Conservation (phyloP, 2,888 invertebrate genomes). For the Latrodectus elegans region DNA sequence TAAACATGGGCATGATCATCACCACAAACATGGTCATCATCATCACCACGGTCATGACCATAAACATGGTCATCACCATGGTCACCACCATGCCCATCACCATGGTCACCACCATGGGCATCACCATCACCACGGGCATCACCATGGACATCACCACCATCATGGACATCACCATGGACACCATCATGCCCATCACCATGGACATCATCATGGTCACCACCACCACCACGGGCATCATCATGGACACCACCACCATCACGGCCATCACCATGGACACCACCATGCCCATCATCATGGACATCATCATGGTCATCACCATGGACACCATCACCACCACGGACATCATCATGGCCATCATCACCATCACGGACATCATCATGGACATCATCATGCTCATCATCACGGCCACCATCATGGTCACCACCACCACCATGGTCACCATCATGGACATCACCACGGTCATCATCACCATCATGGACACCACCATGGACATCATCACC, state of each 20-base stretch:
- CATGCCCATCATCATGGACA: constrained; percentile 49
- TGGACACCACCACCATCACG: constrained; percentile 42
- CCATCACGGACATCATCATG: constrained; percentile 47
- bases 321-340: constrained; percentile 34
- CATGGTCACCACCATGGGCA: constrained; percentile 38
- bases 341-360: constrained; percentile 54
- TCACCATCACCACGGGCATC: constrained; percentile 31
- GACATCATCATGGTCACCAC: constrained; percentile 26
- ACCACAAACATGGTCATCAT: constrained; percentile 53
- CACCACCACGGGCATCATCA: constrained; percentile 52
- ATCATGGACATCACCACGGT: constrained; percentile 44
- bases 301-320: constrained; percentile 36
- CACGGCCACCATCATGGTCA: constrained; percentile 46
- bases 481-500: constrained; percentile 20
- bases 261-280: constrained; percentile 41
- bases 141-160: constrained; percentile 29
- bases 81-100: constrained; percentile 23
- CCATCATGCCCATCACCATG: constrained; percentile 28
- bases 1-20: constrained; percentile 55
- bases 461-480: constrained; percentile 39
- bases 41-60: constrained; percentile 32
- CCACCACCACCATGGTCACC: constrained; percentile 41
- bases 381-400: constrained; percentile 34
- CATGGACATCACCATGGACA: constrained; percentile 35
- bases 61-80: constrained; percentile 25